Evolutionary conservation across 92 coral and sea anemone genomes (phyloP).

Genomic region (Diadumene lineata): DNA sequence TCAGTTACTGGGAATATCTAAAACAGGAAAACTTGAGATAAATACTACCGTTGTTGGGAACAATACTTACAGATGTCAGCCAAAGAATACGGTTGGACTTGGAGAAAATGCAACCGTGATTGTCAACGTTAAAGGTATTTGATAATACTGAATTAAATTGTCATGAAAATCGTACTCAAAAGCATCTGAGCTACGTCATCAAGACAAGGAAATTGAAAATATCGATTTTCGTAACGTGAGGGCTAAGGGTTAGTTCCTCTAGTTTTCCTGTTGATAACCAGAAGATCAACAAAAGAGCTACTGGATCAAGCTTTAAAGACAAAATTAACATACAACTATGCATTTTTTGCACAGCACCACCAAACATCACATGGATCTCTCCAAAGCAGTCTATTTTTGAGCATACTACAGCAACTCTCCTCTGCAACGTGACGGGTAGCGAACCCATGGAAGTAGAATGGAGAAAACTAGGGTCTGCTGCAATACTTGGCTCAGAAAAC

Average conservation of each 20-base stretch:
- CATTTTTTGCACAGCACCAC: no score
- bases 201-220: no score
- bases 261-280: no score
- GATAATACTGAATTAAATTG: no score
- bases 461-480: background rate
- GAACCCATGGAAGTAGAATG: background rate
- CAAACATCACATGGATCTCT: background rate
- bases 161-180: no score
- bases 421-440: background rate
- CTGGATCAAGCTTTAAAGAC: no score
- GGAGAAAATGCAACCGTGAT: constrained; percentile 9
- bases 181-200: no score
- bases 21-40: background rate
- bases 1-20: background rate
- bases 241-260: no score
- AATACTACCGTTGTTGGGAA: constrained; percentile 11
- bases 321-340: no score
- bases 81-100: background rate
- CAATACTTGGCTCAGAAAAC: background rate
- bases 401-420: background rate
- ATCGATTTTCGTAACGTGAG: no score
- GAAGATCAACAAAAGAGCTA: no score
- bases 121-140: background rate
- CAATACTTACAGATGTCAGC: background rate
- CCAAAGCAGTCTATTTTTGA: background rate